Evolutionary conservation across 92 coral and sea anemone genomes (phyloP), one percentile per base, ranked within the genome.

Genomic region (Paramuricea clavata): DNA sequence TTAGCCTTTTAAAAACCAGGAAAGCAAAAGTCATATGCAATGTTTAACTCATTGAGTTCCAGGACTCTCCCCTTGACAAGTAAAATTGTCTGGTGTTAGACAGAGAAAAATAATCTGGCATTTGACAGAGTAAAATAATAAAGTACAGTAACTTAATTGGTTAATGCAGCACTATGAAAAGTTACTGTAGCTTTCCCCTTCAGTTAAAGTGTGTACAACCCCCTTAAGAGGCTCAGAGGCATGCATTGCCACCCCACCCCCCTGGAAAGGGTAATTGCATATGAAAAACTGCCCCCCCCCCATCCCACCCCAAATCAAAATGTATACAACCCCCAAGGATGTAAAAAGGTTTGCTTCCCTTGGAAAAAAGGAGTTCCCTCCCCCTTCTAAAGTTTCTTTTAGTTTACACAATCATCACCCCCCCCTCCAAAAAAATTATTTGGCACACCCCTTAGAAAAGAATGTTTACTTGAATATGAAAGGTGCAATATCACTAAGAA

Each of bases 401-500:
- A n/a, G n/a, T n/a, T n/a, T n/a, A n/a, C 0, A 56, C 8, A 56
- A n/a, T 56, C 16, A 2, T 8, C 26, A 3, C 26, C 5, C 21
- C 21, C 64, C 64, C 64, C 26, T n/a, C 21, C 8, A 7, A 16
- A 35, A 1, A n/a, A n/a, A 15, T 6, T 41, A 31, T 33, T 15
- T 21, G 5, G 22, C 6, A 5, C 49, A 8, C 59, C 23, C 79
- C 59, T 12, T 39, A 10, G 6, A 6, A 19, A 6, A 30, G 49
- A 5, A 12, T 74, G 81, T 76, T 76, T 76, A 76, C 69, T 4
- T 74, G 5, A 32, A 52, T 25, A 76, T 26, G 62, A 27, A 28
- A 30, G 19, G 82, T 76, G 32, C 82, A 76, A 76, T 76, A 76
- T 54, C n/a, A 8, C 3, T 76, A 50, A 76, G 32, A 31, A 54